Percentiles rank a stretch among this genome's conserved stretches.
phyloP scores from a whole-genome alignment of 2,113 vertebrate species.

The Lota lota region DNA sequence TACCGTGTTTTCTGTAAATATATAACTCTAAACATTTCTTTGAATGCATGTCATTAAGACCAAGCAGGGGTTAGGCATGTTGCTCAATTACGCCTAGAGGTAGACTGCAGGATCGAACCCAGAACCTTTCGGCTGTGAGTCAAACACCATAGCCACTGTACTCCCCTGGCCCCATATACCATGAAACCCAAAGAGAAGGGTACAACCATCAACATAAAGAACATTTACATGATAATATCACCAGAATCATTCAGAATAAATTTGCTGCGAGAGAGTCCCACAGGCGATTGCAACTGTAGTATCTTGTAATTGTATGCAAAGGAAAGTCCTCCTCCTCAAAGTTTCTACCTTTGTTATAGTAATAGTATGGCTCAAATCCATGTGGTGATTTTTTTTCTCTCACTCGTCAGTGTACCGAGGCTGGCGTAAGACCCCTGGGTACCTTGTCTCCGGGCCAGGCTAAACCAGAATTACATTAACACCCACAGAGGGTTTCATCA shows the following conservation, averaged over 20 bases:
- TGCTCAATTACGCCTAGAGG: no score
- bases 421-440: slow-evolving; percentile 67
- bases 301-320: slow-evolving; percentile 25
- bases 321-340: slow-evolving; percentile 41
- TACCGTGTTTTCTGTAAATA: no score
- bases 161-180: no score
- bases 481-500: slow-evolving; percentile 80
- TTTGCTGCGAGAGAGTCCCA: slow-evolving; percentile 20
- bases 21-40: no score
- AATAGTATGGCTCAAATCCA: slow-evolving; percentile 40
- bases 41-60: no score
- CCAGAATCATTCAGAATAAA: slow-evolving; percentile 48
- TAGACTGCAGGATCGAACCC: no score
- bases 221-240: slow-evolving; percentile 40
- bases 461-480: slow-evolving; percentile 90
- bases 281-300: slow-evolving; percentile 24
- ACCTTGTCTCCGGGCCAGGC: slow-evolving; percentile 74
- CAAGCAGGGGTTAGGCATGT: no score
- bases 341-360: slow-evolving; percentile 55
- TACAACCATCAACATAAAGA: slow-evolving; percentile 28
- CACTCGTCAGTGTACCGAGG: slow-evolving; percentile 23
- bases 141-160: no score
- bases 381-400: slow-evolving; percentile 55
- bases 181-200: slow-evolving; percentile 13
- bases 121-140: no score